These are phyloP conservation scores for Myotis lucifugus DNA, from an alignment of 2,113 vertebrate species.

Conservation along the genomic window DNA sequence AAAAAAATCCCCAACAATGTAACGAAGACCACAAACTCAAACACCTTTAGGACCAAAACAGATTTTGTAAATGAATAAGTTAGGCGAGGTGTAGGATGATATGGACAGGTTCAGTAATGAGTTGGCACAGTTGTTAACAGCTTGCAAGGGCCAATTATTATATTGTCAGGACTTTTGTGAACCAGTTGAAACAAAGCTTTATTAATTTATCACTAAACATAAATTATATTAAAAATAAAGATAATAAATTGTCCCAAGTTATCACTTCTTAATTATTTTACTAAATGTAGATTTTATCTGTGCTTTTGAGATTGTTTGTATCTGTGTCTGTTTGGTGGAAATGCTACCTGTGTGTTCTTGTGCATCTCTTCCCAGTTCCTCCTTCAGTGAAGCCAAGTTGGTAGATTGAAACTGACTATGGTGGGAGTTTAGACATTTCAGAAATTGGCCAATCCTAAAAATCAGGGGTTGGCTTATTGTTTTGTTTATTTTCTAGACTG, in stretches of 20 bases:
- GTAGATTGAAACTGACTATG: neutral
- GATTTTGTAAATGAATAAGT: neutral
- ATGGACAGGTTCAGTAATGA: neutral
- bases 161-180: neutral
- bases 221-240: constrained; percentile 41
- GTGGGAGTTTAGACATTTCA: neutral
- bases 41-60: neutral
- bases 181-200: neutral
- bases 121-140: neutral
- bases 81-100: neutral
- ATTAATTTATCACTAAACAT: neutral
- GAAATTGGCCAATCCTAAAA: neutral
- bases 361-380: neutral
- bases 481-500: constrained; percentile 32
- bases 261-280: constrained; percentile 4
- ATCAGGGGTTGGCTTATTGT: neutral
- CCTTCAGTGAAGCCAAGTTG: neutral
- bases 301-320: neutral
- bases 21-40: constrained; percentile 12
- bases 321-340: neutral
- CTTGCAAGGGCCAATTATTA: neutral
- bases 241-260: neutral
- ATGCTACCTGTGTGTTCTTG: neutral
- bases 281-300: neutral
- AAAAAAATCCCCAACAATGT: neutral